Evolutionary conservation across 1,140 invertebrate species (phyloP).

Genomic region (Drosophila nigrodunni): DNA sequence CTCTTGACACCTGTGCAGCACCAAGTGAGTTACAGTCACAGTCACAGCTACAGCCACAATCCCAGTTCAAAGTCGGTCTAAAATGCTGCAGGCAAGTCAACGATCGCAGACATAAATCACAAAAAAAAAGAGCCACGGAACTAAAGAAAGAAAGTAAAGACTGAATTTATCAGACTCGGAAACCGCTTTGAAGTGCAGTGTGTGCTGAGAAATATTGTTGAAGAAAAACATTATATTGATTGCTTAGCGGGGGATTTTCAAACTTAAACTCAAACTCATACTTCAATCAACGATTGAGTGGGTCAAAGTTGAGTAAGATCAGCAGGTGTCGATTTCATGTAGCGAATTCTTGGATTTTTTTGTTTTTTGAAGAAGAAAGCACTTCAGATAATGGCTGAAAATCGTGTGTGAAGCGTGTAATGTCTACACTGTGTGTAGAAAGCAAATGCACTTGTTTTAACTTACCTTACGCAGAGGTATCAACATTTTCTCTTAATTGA

Average conservation of each 20-base stretch:
- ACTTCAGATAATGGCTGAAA: constrained; percentile 1
- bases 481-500: constrained; percentile 21
- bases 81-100: constrained; percentile 31
- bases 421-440: constrained; percentile 6
- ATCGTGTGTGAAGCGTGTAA: constrained; percentile 9
- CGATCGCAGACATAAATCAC: constrained; percentile 27
- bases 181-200: background rate
- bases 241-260: constrained; percentile 4
- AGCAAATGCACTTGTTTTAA: constrained; percentile 18
- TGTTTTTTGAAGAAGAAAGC: constrained; percentile 22
- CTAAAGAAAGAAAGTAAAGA: constrained; percentile 34
- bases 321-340: constrained; percentile 43
- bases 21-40: background rate
- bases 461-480: background rate
- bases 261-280: background rate
- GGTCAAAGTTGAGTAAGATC: constrained; percentile 29
- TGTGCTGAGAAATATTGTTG: constrained; percentile 7
- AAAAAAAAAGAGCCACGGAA: background rate
- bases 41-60: background rate
- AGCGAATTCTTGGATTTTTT: background rate
- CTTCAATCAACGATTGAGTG: constrained; percentile 4
- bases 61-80: background rate
- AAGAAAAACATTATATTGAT: constrained; percentile 17
- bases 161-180: background rate
- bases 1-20: constrained; percentile 50